A percentile compares a stretch with the other conserved stretches of the same genome.
phyloP scores from a whole-genome alignment of 2,888 invertebrate species.

The Pterostichus madidus region DNA sequence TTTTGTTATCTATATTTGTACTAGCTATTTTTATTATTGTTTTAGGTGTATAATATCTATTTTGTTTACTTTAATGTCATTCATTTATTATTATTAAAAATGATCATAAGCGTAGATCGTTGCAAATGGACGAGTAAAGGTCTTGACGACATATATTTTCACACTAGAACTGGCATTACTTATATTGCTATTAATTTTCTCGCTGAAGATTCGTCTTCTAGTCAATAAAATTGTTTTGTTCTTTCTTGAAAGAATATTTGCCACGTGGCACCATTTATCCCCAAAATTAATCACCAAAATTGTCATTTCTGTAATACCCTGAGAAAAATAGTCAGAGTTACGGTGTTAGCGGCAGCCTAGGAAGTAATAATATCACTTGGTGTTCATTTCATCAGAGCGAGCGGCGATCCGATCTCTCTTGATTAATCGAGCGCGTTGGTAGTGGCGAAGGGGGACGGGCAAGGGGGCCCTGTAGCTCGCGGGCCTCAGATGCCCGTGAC shows the following conservation, averaged over 20 bases:
- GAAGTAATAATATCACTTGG: constrained; percentile 24
- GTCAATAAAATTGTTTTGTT: constrained; percentile 6
- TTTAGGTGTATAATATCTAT: too few relatives aligned
- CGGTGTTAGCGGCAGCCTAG: constrained; percentile 7
- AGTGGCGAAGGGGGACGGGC: not conserved
- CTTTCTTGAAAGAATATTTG: not conserved
- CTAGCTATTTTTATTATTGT: too few relatives aligned
- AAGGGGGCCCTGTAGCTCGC: constrained; percentile 8
- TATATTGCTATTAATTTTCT: not conserved
- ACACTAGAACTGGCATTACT: too few relatives aligned
- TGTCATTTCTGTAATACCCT: constrained; percentile 8
- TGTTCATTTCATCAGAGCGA: constrained; percentile 25
- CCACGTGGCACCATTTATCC: not conserved
- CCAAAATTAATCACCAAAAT: constrained; percentile 8
- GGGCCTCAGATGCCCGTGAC: constrained; percentile 49
- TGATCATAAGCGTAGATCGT: too few relatives aligned
- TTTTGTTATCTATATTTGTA: too few relatives aligned
- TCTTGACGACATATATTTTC: too few relatives aligned
- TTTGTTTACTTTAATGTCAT: too few relatives aligned
- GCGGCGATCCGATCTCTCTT: constrained; percentile 34
- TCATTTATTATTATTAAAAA: too few relatives aligned
- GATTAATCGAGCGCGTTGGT: constrained; percentile 41
- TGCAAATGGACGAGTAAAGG: too few relatives aligned
- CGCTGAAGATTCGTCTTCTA: not conserved
- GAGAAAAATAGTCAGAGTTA: too few relatives aligned